Evolutionary conservation across 2,797 vertebrate genomes (phyloP).

Genomic region (Urophycis tenuis): DNA sequence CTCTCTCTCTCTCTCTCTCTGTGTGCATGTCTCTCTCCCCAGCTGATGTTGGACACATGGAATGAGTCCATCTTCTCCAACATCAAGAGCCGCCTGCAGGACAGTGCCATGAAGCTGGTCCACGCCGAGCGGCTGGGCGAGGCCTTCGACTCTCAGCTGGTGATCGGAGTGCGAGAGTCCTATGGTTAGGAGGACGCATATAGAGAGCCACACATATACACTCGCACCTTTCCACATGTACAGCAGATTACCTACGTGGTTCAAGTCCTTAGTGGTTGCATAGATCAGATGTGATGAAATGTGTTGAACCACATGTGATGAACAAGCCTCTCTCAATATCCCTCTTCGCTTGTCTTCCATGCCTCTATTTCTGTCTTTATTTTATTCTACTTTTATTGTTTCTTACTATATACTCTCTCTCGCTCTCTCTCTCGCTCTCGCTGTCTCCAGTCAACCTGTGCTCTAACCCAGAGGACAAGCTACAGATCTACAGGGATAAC

Average conservation of each 20-base stretch:
- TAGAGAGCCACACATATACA: neutral
- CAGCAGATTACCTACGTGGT: neutral
- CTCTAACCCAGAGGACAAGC: slow-evolving; percentile 95
- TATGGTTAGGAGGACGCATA: slow-evolving; percentile 75
- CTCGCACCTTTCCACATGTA: neutral
- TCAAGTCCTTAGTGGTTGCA: neutral
- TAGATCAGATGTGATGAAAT: neutral
- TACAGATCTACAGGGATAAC: slow-evolving; percentile 98
- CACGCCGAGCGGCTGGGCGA: slow-evolving; percentile 92
- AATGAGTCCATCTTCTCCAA: slow-evolving; percentile 99
- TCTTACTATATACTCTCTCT: neutral
- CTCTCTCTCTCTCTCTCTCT: neutral
- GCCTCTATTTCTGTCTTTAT: no score
- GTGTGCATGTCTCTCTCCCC: slow-evolving; percentile 11
- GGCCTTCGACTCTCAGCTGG: slow-evolving; percentile 93
- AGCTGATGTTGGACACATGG: slow-evolving; percentile 97
- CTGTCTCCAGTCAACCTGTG: slow-evolving; percentile 86
- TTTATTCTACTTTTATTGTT: neutral
- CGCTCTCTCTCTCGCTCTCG: neutral
- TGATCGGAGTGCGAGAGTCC: slow-evolving; percentile 93
- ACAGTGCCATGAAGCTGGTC: slow-evolving; percentile 96
- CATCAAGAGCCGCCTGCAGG: slow-evolving; percentile 93
- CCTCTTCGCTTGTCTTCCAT: no score
- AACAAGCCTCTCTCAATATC: neutral
- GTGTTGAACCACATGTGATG: neutral